A percentile compares a stretch with the other conserved stretches of the same genome.
phyloP scores from a whole-genome alignment of 1,140 invertebrate genomes.

The Drosophila melanica region DNA sequence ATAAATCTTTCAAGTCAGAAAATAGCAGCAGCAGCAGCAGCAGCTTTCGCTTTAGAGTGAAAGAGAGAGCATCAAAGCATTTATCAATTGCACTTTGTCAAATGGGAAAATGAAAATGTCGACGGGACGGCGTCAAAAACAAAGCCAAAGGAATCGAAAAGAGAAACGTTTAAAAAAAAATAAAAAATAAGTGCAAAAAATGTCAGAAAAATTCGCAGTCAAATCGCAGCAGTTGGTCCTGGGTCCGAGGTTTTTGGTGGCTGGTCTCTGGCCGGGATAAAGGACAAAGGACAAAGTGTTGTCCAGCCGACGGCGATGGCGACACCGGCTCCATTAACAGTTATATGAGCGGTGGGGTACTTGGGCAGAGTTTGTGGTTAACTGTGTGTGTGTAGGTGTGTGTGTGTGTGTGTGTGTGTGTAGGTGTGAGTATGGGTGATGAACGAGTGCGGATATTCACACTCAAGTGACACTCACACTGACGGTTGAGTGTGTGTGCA shows the following conservation, averaged over 20 bases:
- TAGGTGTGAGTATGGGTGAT: conserved; percentile 46
- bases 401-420: conserved; percentile 6
- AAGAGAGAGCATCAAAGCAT: conserved; percentile 54
- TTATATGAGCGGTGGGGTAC: neutral
- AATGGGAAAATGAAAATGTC: conserved; percentile 56
- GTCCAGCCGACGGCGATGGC: conserved; percentile 73
- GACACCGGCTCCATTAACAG: conserved; percentile 76
- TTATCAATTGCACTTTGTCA: conserved; percentile 77
- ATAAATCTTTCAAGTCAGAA: conserved; percentile 47
- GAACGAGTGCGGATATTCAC: conserved; percentile 79
- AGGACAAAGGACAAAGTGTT: conserved; percentile 67
- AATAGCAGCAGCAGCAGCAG: neutral
- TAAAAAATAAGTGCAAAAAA: conserved; percentile 70
- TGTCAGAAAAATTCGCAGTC: conserved; percentile 79
- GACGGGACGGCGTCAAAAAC: conserved; percentile 49
- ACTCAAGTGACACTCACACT: conserved; percentile 67
- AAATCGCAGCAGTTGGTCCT: conserved; percentile 70
- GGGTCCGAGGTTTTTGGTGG: conserved; percentile 7
- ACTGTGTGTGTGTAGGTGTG: neutral
- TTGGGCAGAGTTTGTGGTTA: conserved; percentile 16
- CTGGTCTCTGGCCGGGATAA: neutral
- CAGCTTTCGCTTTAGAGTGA: no score
- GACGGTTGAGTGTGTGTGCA: conserved; percentile 11
- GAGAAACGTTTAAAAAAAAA: conserved; percentile 15
- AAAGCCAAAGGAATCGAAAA: conserved; percentile 41